Evolutionary conservation across 37 sponge, comb jelly and placozoan species (phyloP), one percentile per base, ranked within the genome.

Genomic region (Bolinopsis microptera): DNA sequence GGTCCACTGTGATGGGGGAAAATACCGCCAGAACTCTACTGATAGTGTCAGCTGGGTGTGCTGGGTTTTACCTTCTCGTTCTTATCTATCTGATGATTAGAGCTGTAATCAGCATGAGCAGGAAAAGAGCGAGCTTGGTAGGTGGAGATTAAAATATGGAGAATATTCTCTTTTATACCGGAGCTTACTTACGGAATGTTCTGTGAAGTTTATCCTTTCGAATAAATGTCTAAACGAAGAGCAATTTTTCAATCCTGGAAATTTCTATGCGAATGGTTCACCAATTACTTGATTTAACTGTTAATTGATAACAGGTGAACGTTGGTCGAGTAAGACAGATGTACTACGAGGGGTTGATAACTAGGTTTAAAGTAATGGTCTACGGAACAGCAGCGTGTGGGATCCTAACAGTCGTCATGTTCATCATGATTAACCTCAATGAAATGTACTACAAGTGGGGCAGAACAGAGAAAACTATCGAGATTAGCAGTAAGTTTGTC

Each of bases 361-460:
- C 90, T 18, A 35, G 90, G 61, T 86, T 86, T 27, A 86, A 86
- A 41, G 90, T 86, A 25, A 86, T 86, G 90, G 90, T 86, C 3
- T 34, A 33, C 36, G 61, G 61, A 0, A 86, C 90, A 39, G 90
- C 39, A 30, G 26, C 39, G 5, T 86, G 90, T 41, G 90, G 90
- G 21, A 40, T 86, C 3, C 26, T 86, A 21, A 86, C 90, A 22
- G 61, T 86, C 30, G 39, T 86, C 61, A 86, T 86, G 90, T 86
- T 86, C 26, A 86, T 86, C 25, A 35, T 86, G 90, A 38, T 86
- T 1, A 86, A 86, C 31, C 48, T 86, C 24, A 86, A 86, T 23
- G 90, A 86, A 34, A 86, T 86, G 90, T 86, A 86, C 61, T 86
- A 86, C 90, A 86, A 86, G 30, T 86, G 41, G 61, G 90, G 90